phyloP scores from a whole-genome alignment of 2,113 vertebrate genomes.

The Notarius lentiginosus region DNA sequence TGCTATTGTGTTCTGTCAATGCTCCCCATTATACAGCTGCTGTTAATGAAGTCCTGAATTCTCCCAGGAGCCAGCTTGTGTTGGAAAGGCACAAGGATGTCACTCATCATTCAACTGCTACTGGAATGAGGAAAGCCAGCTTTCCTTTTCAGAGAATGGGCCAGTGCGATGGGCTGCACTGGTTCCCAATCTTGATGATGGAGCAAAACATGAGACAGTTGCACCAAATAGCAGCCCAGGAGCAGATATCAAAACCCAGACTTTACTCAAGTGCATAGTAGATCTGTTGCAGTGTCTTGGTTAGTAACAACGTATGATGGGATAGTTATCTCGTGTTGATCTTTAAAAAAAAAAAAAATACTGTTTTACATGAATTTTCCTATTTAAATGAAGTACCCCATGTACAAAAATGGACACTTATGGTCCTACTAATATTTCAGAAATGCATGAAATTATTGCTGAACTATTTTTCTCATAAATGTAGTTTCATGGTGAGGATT shows the following conservation, averaged over 20 bases:
- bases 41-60: constrained; percentile 43
- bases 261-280: background rate
- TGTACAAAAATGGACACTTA: background rate
- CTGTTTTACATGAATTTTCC: background rate
- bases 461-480: background rate
- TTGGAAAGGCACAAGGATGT: background rate
- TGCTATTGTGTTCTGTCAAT: constrained; percentile 43
- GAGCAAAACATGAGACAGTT: background rate
- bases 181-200: background rate
- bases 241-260: background rate
- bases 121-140: background rate
- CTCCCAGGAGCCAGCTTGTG: background rate
- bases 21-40: constrained; percentile 29
- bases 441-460: background rate
- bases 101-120: background rate
- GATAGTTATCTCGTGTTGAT: background rate
- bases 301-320: background rate
- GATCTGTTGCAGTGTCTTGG: background rate
- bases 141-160: background rate
- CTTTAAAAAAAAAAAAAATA: background rate
- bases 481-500: background rate
- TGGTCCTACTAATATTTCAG: background rate
- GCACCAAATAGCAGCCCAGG: background rate
- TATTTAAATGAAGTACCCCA: background rate
- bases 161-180: background rate